Percentiles rank a stretch among this genome's conserved stretches.
These are phyloP conservation scores for Criorhina ranunculi DNA, from an alignment of 2,888 invertebrate genomes.

Conservation along the genomic window DNA sequence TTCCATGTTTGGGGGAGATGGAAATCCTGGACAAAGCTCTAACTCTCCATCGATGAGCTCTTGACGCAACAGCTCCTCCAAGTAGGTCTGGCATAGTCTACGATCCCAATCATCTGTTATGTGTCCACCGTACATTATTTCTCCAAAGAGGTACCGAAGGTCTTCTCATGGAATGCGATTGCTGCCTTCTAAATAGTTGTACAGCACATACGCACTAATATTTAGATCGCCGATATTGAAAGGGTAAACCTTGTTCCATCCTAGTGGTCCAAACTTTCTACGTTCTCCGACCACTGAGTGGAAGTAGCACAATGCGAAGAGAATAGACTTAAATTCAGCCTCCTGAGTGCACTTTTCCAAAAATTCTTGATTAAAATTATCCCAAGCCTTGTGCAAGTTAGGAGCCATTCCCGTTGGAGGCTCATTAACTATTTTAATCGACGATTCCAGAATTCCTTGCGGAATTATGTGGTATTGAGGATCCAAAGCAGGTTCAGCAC, in stretches of 20 bases:
- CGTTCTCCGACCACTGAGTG: constrained; percentile 97
- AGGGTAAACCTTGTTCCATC: constrained; percentile 94
- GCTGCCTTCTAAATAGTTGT: constrained; percentile 96
- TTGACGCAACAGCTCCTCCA: constrained; percentile 94
- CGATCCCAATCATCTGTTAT: constrained; percentile 99
- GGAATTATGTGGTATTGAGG: constrained; percentile 88
- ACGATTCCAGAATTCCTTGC: constrained; percentile 96
- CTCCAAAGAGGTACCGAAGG: constrained; percentile 96
- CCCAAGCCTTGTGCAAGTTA: constrained; percentile 96
- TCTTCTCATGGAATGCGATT: constrained; percentile 97
- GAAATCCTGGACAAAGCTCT: constrained; percentile 92
- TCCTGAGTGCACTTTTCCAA: constrained; percentile 96
- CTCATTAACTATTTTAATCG: constrained; percentile 98
- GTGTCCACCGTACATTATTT: constrained; percentile 99
- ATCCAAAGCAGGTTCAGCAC: constrained; percentile 94
- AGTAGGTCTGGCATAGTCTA: constrained; percentile 92
- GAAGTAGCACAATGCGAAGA: constrained; percentile 97
- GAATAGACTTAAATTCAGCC: constrained; percentile 95
- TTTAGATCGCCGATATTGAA: constrained; percentile 95
- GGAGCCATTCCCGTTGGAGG: constrained; percentile 98
- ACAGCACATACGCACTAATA: constrained; percentile 95
- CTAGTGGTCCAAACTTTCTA: constrained; percentile 97
- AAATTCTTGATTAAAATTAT: constrained; percentile 96
- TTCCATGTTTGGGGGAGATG: constrained; percentile 95
- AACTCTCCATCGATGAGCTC: constrained; percentile 95